phyloP scores from a whole-genome alignment of 2,797 vertebrate genomes.

The Falco cherrug region DNA sequence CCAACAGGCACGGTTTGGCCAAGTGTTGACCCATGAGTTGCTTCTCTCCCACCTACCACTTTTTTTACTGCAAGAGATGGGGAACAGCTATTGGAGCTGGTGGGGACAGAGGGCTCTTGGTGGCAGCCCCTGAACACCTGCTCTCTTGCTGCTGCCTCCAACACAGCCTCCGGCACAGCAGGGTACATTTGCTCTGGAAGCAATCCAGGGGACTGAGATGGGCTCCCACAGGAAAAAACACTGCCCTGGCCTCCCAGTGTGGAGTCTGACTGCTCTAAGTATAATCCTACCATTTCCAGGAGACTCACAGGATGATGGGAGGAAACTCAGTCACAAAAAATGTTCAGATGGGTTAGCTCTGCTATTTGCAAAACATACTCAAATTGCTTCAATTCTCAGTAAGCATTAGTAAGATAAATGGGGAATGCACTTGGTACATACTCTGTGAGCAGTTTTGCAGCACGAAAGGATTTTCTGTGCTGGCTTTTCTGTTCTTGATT shows the following conservation, averaged over 20 bases:
- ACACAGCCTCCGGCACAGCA: fast-evolving
- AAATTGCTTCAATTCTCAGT: not conserved
- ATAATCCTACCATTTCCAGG: not conserved
- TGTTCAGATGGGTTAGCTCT: not conserved
- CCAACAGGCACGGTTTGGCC: not conserved
- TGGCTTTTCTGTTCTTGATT: not conserved
- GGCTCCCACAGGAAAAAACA: not conserved
- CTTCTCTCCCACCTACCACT: not conserved
- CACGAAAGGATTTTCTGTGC: not conserved
- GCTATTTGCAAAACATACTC: not conserved
- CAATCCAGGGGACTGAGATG: not conserved
- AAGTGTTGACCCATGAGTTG: not conserved
- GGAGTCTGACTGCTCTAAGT: not conserved
- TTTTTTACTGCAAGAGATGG: not conserved
- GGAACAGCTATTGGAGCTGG: not conserved
- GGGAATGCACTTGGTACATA: not conserved
- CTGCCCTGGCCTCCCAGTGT: not conserved
- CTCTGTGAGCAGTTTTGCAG: not conserved
- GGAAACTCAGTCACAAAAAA: not conserved
- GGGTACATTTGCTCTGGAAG: not conserved
- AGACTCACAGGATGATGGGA: not conserved
- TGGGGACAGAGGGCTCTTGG: not conserved
- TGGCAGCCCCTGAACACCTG: not conserved
- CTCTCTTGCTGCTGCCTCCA: not conserved
- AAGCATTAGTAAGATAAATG: not conserved